A percentile compares a stretch with the other conserved stretches of the same genome.
Evolutionary conservation across 2,888 invertebrate genomes (phyloP).

Genomic region (Chloroclysta siterata): DNA sequence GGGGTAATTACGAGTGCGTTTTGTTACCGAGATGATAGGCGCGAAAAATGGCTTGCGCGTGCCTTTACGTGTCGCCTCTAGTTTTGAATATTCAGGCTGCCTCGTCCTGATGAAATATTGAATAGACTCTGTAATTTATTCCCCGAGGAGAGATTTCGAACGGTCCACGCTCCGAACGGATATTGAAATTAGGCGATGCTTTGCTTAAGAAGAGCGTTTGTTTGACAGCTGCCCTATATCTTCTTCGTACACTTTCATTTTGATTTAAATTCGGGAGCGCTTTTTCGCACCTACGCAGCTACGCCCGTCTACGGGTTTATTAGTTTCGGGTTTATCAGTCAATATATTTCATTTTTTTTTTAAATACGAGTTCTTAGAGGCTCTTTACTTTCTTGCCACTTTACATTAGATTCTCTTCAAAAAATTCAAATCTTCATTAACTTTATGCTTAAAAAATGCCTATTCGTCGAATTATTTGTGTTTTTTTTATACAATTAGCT

Average conservation of each 20-base stretch:
- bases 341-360: conserved; percentile 2
- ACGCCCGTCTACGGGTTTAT: conserved; percentile 31
- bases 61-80: conserved; percentile 84
- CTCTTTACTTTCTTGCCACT: not conserved
- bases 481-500: no score
- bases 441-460: no score
- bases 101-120: conserved; percentile 84
- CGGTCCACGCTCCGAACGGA: conserved; percentile 78
- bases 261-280: conserved; percentile 40
- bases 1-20: conserved; percentile 85
- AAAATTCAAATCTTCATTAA: not conserved
- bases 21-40: conserved; percentile 86
- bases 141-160: conserved; percentile 80
- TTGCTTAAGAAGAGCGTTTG: conserved; percentile 81
- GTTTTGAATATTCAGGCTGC: conserved; percentile 84
- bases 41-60: conserved; percentile 85
- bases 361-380: not conserved
- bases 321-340: conserved; percentile 22
- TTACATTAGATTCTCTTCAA: not conserved
- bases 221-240: conserved; percentile 70
- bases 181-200: conserved; percentile 84
- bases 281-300: conserved; percentile 41
- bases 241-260: conserved; percentile 50
- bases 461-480: no score
- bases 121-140: conserved; percentile 84